These are phyloP conservation scores for Lasaia peninsularis DNA, from an alignment of 1,140 invertebrate genomes.

Conservation along the genomic window DNA sequence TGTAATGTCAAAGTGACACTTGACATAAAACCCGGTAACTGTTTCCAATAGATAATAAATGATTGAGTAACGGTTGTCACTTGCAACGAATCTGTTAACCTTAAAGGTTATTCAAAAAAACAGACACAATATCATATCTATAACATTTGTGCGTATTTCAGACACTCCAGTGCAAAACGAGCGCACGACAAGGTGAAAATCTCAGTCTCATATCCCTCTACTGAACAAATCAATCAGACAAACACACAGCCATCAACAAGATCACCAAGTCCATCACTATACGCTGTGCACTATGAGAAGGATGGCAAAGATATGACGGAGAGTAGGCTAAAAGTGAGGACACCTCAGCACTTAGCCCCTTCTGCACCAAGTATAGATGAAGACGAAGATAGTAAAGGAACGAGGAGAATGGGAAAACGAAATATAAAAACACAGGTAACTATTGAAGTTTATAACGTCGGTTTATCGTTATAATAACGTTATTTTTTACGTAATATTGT, in stretches of 20 bases:
- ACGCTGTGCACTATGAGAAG: conserved; percentile 80
- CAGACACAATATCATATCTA: neutral
- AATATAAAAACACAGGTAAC: conserved; percentile 88
- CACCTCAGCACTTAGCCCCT: conserved; percentile 57
- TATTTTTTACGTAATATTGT: no score
- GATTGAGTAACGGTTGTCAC: no score
- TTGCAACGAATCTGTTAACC: no score
- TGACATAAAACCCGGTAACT: no score
- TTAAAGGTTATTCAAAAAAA: no score
- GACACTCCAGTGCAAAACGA: conserved; percentile 78
- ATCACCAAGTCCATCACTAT: conserved; percentile 68
- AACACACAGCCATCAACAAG: conserved; percentile 63
- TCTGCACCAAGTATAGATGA: conserved; percentile 73
- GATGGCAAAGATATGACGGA: conserved; percentile 75
- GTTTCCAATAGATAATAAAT: no score
- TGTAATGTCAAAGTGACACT: no score
- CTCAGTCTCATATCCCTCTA: conserved; percentile 89
- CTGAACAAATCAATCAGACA: conserved; percentile 81
- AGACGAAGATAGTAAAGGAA: conserved; percentile 78
- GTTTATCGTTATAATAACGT: no score
- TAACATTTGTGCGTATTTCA: conserved; percentile 32
- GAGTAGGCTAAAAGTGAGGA: conserved; percentile 50
- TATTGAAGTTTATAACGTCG: no score
- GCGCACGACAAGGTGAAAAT: conserved; percentile 88
- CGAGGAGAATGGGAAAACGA: conserved; percentile 86